Evolutionary conservation across 2,797 vertebrate genomes (phyloP).

Genomic region (Darevskia nairensis): DNA sequence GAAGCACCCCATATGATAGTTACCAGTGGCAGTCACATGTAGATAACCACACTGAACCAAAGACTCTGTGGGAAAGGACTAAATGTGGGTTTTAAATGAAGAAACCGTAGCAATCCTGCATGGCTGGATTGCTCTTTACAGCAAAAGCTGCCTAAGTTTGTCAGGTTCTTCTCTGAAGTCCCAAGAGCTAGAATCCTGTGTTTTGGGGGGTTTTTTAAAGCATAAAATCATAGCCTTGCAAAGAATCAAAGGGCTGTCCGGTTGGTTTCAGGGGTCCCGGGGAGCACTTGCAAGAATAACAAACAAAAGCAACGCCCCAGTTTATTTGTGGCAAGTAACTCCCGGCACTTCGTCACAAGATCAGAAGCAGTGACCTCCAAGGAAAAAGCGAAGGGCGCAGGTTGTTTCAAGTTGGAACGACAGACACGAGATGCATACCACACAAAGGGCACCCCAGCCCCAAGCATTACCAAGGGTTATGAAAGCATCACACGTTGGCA

Average conservation of each 20-base stretch:
- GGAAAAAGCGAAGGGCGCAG: neutral
- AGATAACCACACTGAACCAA: neutral
- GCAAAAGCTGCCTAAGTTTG: constrained; percentile 63
- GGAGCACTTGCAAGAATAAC: neutral
- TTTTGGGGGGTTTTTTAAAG: neutral
- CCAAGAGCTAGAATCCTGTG: neutral
- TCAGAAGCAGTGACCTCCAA: constrained; percentile 1
- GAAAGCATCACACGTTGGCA: neutral
- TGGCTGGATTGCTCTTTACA: too few species aligned
- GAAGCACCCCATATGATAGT: neutral
- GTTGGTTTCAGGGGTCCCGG: neutral
- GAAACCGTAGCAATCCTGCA: neutral
- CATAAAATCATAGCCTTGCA: neutral
- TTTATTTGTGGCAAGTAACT: neutral
- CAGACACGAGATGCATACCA: constrained; percentile 13
- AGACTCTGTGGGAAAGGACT: neutral
- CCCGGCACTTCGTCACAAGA: neutral
- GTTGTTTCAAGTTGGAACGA: neutral
- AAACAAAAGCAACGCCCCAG: neutral
- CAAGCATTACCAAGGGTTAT: constrained; percentile 7
- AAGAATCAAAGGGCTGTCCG: neutral
- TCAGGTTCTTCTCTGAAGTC: neutral
- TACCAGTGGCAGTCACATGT: neutral
- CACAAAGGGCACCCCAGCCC: constrained; percentile 14
- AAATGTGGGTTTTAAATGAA: neutral